Base-by-base conservation (phyloP, 2,797 vertebrate genomes). In the Thalassophryne amazonica region DNA sequence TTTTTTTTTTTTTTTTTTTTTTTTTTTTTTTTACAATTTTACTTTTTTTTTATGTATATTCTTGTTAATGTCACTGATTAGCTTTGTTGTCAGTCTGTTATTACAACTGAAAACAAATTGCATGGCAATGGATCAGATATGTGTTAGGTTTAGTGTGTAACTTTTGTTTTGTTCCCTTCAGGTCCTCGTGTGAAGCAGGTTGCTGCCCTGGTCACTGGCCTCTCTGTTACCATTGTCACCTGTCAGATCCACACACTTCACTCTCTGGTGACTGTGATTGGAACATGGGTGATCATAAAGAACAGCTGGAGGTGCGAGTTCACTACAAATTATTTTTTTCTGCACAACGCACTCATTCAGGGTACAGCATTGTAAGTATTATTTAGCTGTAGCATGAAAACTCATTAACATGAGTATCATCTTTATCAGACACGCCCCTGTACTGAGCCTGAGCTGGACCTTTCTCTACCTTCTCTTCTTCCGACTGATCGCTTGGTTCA, bases 391-490 rank as follows among this genome's bases (percentile, higher is more conserved):
- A 12, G 57, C 12, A 43, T 21, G 23, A 38, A 11, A 29, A 54
- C 18, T 41, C 12, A 39, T 20, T 39, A n/a, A n/a, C 3, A 2
- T 2, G 12, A 5, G 10, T 9, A 37, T 2, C 40, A 3, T 56
- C 7, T 52, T 14, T 41, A 18, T 55, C 28, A 97, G 95, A 58
- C 80, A 74, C 35, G 93, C 93, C 9, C 93, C 94, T 0, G 80
- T 89, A 5, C 53, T 94, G 66, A 89, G 87, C 13, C 89, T 96
- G 4, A 82, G 48, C 56, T 97, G 95, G 95, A 94, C 91, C 2
- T 97, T 96, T 56, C 84, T 93, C 54, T 97, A 97, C 74, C 93
- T 97, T 31, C 87, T 96, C 16, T 94, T 97, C 83, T 97, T 97
- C 79, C 90, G 94, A 0, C 74, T 92, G 1, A 78, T 85, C 56